A percentile compares a stretch with the other conserved stretches of the same genome.
Evolutionary conservation across 2,888 invertebrate species (phyloP).

Genomic region (Diaphora mendica): DNA sequence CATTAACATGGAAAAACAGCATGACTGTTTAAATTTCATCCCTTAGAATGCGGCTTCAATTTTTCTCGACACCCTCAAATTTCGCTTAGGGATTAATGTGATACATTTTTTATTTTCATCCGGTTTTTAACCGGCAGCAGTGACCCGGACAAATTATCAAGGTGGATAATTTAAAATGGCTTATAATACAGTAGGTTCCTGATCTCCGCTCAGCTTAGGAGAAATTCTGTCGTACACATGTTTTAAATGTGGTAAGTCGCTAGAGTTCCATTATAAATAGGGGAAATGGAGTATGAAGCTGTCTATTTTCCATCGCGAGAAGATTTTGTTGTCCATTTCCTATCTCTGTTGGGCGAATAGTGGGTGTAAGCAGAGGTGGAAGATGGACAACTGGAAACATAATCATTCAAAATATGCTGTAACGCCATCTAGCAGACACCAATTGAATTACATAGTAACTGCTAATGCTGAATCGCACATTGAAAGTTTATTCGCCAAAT

Average conservation of each 20-base stretch:
- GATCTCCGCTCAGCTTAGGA: neutral
- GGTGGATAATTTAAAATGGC: constrained; percentile 24
- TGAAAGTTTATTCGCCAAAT: neutral
- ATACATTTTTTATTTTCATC: constrained; percentile 48
- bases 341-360: neutral
- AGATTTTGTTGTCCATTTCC: neutral
- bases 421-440: neutral
- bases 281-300: neutral
- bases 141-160: constrained; percentile 55
- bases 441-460: neutral
- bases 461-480: neutral
- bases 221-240: neutral
- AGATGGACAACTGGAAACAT: neutral
- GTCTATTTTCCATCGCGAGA: accelerated
- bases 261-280: neutral
- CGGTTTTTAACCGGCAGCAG: constrained; percentile 38
- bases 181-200: neutral
- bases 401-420: neutral
- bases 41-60: constrained; percentile 32
- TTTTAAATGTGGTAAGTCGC: neutral
- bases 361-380: neutral
- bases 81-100: constrained; percentile 51
- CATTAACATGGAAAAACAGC: constrained; percentile 29
- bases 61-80: constrained; percentile 49
- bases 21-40: constrained; percentile 32